Base-by-base conservation (phyloP, 2,888 invertebrate genomes). In the Subacronicta megacephala region DNA sequence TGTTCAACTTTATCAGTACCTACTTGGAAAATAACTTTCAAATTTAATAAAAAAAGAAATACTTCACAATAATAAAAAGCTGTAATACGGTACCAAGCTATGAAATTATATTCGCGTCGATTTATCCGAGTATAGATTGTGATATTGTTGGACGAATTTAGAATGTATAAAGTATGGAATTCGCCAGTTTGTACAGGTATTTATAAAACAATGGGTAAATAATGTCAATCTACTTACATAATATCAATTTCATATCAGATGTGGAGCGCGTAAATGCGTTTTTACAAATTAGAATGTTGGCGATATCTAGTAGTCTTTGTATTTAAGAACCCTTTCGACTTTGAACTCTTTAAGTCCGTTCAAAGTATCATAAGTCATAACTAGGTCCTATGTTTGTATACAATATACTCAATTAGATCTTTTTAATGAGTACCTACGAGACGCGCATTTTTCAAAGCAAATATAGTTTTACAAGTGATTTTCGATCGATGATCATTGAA, bases 211-310 rank as follows among this genome's bases (percentile, higher is more conserved):
- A 83, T 88, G 87, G 87, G 86, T 89, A 90, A 90, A 87, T 87
- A 85, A 90, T 87, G 92, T 93, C 92, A 92, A 92, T 93, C 88
- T 81, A 81, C 78, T 72, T 85, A 85, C 80, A 82, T 86, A 80
- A 90, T 92, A 93, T 92, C 92, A 90, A 92, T 92, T 92, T 91
- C 93, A 93, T 93, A 93, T 93, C 93, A 92, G 76, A 81, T 82
- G 63, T 82, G 84, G 77, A 81, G 80, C 75, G 81, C 82, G 78
- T 81, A 82, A 79, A 80, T 82, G 81, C 78, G 79, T 81, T 81
- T 81, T 85, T 84, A 72, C 61, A 56, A 67, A 56, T 69, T 75
- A 75, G 49, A 33, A 52, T 56, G 62, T 67, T 55, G 51, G 55
- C 60, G 47, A 56, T 62, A 62, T 56, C 67, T 60, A 58, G 65